Conservation (phyloP, 2,797 vertebrate genomes). For the Rachycentron canadum region DNA sequence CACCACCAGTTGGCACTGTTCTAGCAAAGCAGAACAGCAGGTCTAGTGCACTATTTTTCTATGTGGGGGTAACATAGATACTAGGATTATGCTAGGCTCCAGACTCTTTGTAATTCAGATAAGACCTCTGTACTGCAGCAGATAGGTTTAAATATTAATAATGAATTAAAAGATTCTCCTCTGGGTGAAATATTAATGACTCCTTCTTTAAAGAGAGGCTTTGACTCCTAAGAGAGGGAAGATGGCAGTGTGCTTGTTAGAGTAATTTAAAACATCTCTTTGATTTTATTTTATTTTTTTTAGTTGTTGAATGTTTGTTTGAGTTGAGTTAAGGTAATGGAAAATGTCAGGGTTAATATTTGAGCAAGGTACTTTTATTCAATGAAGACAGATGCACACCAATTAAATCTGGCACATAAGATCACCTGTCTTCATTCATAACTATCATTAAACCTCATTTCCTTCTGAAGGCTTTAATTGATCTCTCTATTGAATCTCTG, state of each 20-base stretch:
- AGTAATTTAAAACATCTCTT: conserved; percentile 57
- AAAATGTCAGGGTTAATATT: conserved; percentile 40
- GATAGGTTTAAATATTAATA: conserved; percentile 80
- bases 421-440: conserved; percentile 52
- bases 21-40: conserved; percentile 26
- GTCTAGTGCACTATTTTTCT: conserved; percentile 47
- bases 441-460: conserved; percentile 37
- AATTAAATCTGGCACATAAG: conserved; percentile 40
- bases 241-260: conserved; percentile 53
- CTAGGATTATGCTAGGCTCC: conserved; percentile 49
- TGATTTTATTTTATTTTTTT: too few species aligned
- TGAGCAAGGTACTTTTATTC: conserved; percentile 14
- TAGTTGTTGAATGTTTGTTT: conserved; percentile 51
- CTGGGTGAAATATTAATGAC: conserved; percentile 81
- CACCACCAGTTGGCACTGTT: conserved; percentile 17
- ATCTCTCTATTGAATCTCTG: conserved; percentile 57
- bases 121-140: conserved; percentile 63
- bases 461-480: conserved; percentile 54
- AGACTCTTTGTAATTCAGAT: conserved; percentile 81
- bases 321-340: conserved; percentile 40
- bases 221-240: conserved; percentile 52
- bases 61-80: conserved; percentile 18
- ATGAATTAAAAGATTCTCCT: conserved; percentile 77
- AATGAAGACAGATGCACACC: conserved; percentile 5
- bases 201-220: conserved; percentile 63